Conservation (phyloP, 92 coral and sea anemone genomes). For the Phenganax stokvisi region DNA sequence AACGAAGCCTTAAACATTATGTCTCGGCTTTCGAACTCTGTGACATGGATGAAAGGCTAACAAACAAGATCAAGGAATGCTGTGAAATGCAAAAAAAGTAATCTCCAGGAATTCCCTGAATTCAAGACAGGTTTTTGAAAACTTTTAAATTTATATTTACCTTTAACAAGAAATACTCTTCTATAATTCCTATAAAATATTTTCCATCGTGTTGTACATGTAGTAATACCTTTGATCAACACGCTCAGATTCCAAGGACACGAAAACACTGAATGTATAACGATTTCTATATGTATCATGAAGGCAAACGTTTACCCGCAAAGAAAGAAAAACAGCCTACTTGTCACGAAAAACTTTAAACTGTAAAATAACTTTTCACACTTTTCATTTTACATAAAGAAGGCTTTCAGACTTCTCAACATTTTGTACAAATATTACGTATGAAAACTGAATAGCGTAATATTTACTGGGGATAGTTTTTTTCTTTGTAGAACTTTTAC, state of each 20-base stretch:
- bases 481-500: too few species aligned
- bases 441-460: too few species aligned
- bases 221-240: neutral
- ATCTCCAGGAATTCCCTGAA: neutral
- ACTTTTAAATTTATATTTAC: slow-evolving; percentile 1
- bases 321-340: too few species aligned
- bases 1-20: slow-evolving; percentile 12
- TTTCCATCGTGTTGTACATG: too few species aligned
- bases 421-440: neutral
- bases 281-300: neutral
- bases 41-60: slow-evolving; percentile 30
- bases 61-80: neutral
- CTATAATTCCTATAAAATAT: too few species aligned
- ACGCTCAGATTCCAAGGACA: slow-evolving; percentile 13
- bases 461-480: too few species aligned
- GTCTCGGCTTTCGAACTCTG: slow-evolving; percentile 9
- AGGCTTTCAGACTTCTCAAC: neutral
- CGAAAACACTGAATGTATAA: slow-evolving; percentile 13
- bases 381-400: neutral
- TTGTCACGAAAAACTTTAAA: neutral
- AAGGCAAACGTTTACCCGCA: too few species aligned
- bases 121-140: neutral
- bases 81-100: neutral
- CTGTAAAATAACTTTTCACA: neutral
- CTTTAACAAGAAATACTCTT: neutral